A percentile compares a stretch with the other conserved stretches of the same genome.
phyloP scores from a whole-genome alignment of 2,888 invertebrate genomes.

The Chymomyza caudatula region DNA sequence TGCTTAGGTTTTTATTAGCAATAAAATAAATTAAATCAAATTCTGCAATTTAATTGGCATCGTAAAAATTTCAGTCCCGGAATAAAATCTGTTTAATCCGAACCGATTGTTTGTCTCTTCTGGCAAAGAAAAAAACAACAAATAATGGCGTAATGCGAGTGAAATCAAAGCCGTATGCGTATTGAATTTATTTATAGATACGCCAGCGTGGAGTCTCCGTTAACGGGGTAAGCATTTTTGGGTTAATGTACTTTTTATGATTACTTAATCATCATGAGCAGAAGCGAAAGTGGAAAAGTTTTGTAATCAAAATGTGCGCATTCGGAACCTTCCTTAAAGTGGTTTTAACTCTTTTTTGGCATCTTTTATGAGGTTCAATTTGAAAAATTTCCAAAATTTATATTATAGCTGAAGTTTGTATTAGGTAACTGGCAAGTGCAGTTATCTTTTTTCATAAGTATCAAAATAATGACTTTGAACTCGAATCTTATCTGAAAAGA shows the following conservation, averaged over 20 bases:
- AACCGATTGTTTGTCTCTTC: background rate
- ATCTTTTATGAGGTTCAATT: no score
- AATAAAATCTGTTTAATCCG: slow-evolving; percentile 5
- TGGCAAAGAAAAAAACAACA: background rate
- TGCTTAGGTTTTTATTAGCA: slow-evolving; percentile 56
- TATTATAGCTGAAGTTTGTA: no score
- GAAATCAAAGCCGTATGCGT: background rate
- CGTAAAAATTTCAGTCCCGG: slow-evolving; percentile 48
- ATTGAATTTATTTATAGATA: background rate
- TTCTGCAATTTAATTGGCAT: slow-evolving; percentile 64
- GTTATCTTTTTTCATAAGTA: no score
- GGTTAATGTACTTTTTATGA: background rate
- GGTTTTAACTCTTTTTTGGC: no score
- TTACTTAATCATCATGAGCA: no score
- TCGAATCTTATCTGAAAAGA: no score
- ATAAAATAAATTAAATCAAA: slow-evolving; percentile 71
- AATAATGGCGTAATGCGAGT: background rate
- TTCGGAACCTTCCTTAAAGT: no score
- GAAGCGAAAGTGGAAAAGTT: no score
- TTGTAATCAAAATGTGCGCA: no score
- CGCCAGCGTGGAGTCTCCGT: background rate
- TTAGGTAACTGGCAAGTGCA: no score
- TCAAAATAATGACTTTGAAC: no score
- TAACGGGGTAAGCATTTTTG: background rate
- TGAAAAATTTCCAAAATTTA: no score